Base-by-base conservation (phyloP, 2,888 invertebrate species). In the Acleris emargana region DNA sequence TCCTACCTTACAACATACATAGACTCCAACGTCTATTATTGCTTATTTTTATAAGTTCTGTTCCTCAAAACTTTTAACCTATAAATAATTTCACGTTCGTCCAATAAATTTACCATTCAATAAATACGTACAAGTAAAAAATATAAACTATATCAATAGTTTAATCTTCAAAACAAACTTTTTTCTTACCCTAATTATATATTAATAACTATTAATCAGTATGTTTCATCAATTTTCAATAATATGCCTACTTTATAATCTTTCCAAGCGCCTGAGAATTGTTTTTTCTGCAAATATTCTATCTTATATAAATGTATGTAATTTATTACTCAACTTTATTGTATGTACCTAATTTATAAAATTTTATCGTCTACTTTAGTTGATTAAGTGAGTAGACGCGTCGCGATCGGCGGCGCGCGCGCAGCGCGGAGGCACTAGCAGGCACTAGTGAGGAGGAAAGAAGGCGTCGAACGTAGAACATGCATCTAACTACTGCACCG, bases 71-170 rank as follows among this genome's bases (percentile, higher is more conserved):
- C 91, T 91, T 89, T 69, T 84, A 84, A 88, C 91, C 83, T 91
- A 91, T 90, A 90, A 90, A 91, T 91, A 91, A 90, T 91, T 90
- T 91, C 91, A 91, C 87, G 87, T 87, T 83, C 88, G 84, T 88
- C 89, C 91, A 86, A 92, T 91, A 91, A 92, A 88, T 89, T 92
- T 91, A 91, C 89, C 91, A 87, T 90, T 91, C 91, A 91, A 92
- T 92, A 92, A 92, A 91, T 92, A 92, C 91, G 88, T 91, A 92
- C 90, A 92, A 88, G 92, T 92, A 92, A 91, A 92, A 92, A 92
- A 92, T 92, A 92, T 92, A 92, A 92, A 92, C 92, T 92, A 92
- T 92, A 91, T 92, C 87, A 88, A 92, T 92, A 92, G 92, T 92
- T 92, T 91, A 92, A 92, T 92, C 91, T 92, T 91, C 91, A 91